Percentiles rank a stretch among this genome's conserved stretches.
Conservation (phyloP, 2,113 vertebrate species). For the Tinamus guttatus region DNA sequence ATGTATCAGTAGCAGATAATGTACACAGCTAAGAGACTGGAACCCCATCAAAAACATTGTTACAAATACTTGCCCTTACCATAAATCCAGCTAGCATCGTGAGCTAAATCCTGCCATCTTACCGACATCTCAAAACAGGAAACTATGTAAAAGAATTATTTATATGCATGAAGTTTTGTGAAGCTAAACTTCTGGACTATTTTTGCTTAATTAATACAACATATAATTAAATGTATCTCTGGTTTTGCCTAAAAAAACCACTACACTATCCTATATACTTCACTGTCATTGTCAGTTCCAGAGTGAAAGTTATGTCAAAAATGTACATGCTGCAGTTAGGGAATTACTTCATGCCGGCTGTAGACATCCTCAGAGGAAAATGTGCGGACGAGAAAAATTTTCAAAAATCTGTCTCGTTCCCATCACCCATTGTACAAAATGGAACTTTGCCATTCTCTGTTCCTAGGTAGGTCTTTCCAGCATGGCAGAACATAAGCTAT, state of each 20-base stretch:
- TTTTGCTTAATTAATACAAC: not conserved
- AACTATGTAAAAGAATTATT: not conserved
- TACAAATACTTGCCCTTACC: constrained; percentile 42
- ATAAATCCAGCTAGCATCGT: constrained; percentile 69
- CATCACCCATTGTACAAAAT: not conserved
- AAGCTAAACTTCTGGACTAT: not conserved
- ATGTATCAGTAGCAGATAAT: constrained; percentile 73
- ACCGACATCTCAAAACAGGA: not conserved
- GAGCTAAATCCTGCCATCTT: constrained; percentile 29
- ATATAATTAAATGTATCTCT: not conserved
- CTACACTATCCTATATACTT: not conserved
- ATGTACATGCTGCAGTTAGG: not conserved
- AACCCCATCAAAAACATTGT: constrained; percentile 66
- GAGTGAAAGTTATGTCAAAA: not conserved
- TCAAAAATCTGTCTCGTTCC: not conserved
- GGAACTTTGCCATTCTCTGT: not conserved
- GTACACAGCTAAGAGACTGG: constrained; percentile 71
- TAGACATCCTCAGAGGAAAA: not conserved
- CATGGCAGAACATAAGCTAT: not conserved
- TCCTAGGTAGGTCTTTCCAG: not conserved
- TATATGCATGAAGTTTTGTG: not conserved
- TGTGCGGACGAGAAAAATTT: not conserved
- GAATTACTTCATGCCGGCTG: not conserved
- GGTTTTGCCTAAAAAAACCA: not conserved
- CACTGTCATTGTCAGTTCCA: not conserved